Evolutionary conservation across 2,113 vertebrate genomes (phyloP), one percentile per base, ranked within the genome.

Genomic region (Prunella himalayana): DNA sequence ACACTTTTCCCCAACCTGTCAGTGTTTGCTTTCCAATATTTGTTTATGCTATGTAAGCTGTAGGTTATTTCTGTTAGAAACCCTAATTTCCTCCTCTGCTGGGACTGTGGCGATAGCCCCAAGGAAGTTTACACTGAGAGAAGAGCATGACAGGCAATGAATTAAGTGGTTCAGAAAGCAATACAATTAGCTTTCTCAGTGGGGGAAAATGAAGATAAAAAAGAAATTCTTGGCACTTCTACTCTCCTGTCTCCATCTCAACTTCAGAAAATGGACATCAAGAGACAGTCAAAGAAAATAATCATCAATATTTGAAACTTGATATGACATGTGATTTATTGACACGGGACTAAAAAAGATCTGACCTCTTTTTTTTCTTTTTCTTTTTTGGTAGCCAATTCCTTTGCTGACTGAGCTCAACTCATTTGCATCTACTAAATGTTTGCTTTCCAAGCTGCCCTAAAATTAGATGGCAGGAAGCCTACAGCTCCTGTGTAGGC

Each of bases 381-480:
- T 12, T 7, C 2, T 12, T 70, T 80, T 90, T 82, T 56, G 47
- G 69, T 95, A 89, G 73, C 53, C 31, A 86, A 76, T 76, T 89
- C 77, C 28, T 69, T 1, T 8, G 49, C 90, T 79, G 86, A 41
- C 51, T 94, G 76, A 92, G 56, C 83, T 92, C 12, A 76, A 83
- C 53, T 90, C 82, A 82, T 81, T 93, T 91, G 75, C 82, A 77
- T 91, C 89, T 80, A 80, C 57, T 79, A 76, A 88, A 94, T 79
- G 77, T 95, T 86, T 91, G 80, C 53, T 79, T 95, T 95, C 60
- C 2, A 50, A 88, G 94, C 80, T 92, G 92, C 88, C 91, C 80
- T 83, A 96, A 96, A 95, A 97, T 93, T 90, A 94, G 72, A 94
- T 94, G 96, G 93, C 95, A 95, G 39, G 85, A 86, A 93, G 95